A percentile compares a stretch with the other conserved stretches of the same genome.
These are phyloP conservation scores for Pyrrhia umbra DNA, from an alignment of 2,888 invertebrate genomes.

Conservation along the genomic window DNA sequence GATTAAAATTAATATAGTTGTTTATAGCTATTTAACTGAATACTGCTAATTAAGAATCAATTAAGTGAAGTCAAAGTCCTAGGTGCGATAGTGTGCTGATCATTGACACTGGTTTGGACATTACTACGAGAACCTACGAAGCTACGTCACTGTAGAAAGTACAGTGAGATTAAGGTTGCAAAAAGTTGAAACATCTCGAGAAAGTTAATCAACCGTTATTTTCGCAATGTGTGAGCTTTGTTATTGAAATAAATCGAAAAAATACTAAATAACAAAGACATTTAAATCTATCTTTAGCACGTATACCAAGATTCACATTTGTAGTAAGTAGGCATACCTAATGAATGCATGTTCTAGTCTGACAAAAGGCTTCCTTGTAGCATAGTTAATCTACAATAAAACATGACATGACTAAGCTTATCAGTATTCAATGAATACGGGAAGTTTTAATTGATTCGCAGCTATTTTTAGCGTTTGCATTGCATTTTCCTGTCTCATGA, in stretches of 20 bases:
- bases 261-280: neutral
- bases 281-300: neutral
- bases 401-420: constrained; percentile 45
- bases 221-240: constrained; percentile 6
- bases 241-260: constrained; percentile 4
- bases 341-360: constrained; percentile 14
- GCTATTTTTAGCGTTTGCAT: constrained; percentile 54
- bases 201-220: constrained; percentile 43
- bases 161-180: constrained; percentile 36
- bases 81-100: constrained; percentile 49
- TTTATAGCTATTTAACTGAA: constrained; percentile 55
- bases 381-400: constrained; percentile 33
- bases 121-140: constrained; percentile 21
- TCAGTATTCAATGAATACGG: constrained; percentile 54
- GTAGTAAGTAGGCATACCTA: neutral
- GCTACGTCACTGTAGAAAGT: constrained; percentile 44
- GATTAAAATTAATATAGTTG: constrained; percentile 51
- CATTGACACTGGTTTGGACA: constrained; percentile 60
- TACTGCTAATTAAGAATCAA: constrained; percentile 54
- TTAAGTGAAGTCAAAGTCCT: constrained; percentile 62
- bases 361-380: constrained; percentile 37
- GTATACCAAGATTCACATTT: neutral
- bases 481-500: constrained; percentile 52
- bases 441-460: constrained; percentile 54
- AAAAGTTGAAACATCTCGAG: constrained; percentile 35